Percentiles rank a stretch among this genome's conserved stretches.
Conservation (phyloP, 2,797 vertebrate genomes). For the Oryzias dopingdopingensis region DNA sequence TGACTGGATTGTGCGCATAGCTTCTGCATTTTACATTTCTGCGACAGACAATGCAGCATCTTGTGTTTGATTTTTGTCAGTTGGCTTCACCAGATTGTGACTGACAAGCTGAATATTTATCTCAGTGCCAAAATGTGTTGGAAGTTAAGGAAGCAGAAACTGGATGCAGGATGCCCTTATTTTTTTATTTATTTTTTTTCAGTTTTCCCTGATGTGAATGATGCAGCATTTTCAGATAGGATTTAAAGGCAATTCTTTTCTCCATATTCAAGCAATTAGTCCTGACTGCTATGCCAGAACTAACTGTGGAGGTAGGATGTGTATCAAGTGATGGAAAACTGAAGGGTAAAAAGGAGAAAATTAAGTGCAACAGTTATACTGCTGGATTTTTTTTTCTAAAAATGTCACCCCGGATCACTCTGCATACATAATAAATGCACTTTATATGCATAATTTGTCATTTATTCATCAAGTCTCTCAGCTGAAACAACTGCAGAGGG, state of each 20-base stretch:
- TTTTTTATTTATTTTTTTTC: not conserved
- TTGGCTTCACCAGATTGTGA: constrained; percentile 38
- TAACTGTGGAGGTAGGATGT: too few relatives aligned
- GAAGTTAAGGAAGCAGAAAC: constrained; percentile 38
- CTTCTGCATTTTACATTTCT: constrained; percentile 21
- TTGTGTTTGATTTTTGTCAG: constrained; percentile 26
- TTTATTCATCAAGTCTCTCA: too few relatives aligned
- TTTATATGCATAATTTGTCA: constrained; percentile 1
- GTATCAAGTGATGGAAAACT: too few relatives aligned
- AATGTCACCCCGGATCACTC: too few relatives aligned
- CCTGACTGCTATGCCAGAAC: too few relatives aligned
- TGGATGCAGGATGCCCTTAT: constrained; percentile 34
- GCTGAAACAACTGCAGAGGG: too few relatives aligned
- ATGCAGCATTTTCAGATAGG: too few relatives aligned
- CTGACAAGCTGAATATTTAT: constrained; percentile 47
- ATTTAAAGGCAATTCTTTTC: too few relatives aligned
- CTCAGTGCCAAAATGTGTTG: constrained; percentile 26
- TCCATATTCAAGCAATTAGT: too few relatives aligned
- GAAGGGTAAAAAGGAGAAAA: too few relatives aligned
- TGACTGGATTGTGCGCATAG: constrained; percentile 13
- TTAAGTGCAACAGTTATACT: too few relatives aligned
- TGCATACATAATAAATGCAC: constrained; percentile 26
- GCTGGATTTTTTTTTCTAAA: too few relatives aligned
- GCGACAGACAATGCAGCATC: constrained; percentile 29
- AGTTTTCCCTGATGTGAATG: constrained; percentile 23